Percentiles rank a stretch among this genome's conserved stretches.
Conservation (phyloP, 1,140 invertebrate genomes). For the Anthonomus grandis region DNA sequence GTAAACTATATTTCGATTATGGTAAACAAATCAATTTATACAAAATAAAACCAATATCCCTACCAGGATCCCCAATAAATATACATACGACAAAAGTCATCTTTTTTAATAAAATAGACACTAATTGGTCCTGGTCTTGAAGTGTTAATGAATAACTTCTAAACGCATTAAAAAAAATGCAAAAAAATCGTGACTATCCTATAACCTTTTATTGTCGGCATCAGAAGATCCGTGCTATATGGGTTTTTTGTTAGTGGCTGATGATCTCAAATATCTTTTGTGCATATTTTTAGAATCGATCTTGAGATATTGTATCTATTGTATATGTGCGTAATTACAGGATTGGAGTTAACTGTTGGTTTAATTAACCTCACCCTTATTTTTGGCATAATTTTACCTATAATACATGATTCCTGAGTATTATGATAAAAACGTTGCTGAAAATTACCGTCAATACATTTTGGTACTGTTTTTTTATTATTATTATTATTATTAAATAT, state of each 20-base stretch:
- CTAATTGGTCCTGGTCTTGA: conserved; percentile 12
- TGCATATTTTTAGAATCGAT: conserved; percentile 14
- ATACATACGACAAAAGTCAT: not conserved
- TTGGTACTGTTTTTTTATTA: too few relatives aligned
- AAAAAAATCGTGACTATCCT: conserved; percentile 19
- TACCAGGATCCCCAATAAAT: not conserved
- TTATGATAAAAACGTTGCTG: too few relatives aligned
- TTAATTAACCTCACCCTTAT: too few relatives aligned
- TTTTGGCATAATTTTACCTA: too few relatives aligned
- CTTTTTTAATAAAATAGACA: conserved; percentile 18
- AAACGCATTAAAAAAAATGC: conserved; percentile 11
- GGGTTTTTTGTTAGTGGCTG: conserved; percentile 15
- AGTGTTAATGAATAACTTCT: conserved; percentile 18
- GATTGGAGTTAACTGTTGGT: not conserved
- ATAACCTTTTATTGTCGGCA: conserved; percentile 22
- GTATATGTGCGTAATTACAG: not conserved
- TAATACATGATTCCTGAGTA: too few relatives aligned
- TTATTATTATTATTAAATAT: too few relatives aligned
- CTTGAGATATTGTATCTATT: not conserved
- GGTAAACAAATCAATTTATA: too few relatives aligned
- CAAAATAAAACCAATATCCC: too few relatives aligned
- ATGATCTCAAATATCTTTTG: conserved; percentile 23
- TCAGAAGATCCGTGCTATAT: conserved; percentile 15
- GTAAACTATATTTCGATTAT: too few relatives aligned
- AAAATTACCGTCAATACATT: too few relatives aligned